phyloP scores from a whole-genome alignment of 2,888 invertebrate species.

The Chromoteleia sp. region DNA sequence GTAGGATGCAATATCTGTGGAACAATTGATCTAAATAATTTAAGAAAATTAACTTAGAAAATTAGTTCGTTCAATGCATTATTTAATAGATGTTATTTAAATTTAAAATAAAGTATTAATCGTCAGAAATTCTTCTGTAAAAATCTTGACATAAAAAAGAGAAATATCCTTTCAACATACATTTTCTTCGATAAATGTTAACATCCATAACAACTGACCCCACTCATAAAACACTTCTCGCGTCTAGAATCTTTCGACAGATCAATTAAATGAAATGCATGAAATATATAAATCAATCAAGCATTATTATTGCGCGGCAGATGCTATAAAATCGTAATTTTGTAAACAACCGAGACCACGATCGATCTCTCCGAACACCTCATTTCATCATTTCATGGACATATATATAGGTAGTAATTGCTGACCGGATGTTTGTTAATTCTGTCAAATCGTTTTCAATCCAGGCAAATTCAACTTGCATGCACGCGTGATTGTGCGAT shows the following conservation, averaged over 20 bases:
- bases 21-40: no score
- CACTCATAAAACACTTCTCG: not conserved
- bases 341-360: conserved; percentile 34
- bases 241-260: not conserved
- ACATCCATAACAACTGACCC: not conserved
- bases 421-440: conserved; percentile 61
- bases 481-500: conserved; percentile 19
- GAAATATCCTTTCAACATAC: not conserved
- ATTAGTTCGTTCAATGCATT: no score
- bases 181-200: not conserved
- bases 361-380: conserved; percentile 12
- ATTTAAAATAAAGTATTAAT: no score
- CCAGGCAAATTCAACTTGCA: conserved; percentile 47
- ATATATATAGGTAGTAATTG: conserved; percentile 44
- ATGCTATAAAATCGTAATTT: conserved; percentile 25
- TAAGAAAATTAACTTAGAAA: no score
- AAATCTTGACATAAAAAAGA: no score
- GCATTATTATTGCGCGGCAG: conserved; percentile 29
- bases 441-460: conserved; percentile 53
- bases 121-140: no score
- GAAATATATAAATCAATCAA: conserved; percentile 37
- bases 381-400: conserved; percentile 52
- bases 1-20: no score
- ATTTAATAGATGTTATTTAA: no score
- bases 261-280: conserved; percentile 8